phyloP scores from a whole-genome alignment of 2,797 vertebrate genomes.

The Falco berigora region DNA sequence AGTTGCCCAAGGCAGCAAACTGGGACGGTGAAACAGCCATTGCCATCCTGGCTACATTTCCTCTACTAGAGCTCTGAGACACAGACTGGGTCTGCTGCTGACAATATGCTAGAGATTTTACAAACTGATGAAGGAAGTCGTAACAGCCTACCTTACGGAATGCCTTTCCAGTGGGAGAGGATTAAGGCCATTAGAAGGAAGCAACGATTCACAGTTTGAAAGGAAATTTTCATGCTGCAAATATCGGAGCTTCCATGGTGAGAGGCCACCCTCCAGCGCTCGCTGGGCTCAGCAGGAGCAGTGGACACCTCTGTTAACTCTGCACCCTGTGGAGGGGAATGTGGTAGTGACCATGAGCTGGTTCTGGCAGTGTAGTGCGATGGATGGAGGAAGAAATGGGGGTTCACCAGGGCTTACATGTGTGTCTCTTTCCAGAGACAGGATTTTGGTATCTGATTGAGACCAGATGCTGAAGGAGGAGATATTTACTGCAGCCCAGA shows the following conservation, averaged over 20 bases:
- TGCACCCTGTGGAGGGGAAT: not conserved
- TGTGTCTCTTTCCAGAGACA: not conserved
- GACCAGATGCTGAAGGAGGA: accelerated
- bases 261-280: accelerated
- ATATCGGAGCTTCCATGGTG: not conserved
- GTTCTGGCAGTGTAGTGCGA: not conserved
- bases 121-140: not conserved
- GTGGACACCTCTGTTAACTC: not conserved
- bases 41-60: not conserved
- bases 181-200: not conserved
- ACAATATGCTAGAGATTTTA: not conserved
- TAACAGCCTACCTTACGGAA: not conserved
- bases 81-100: accelerated
- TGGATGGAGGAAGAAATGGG: not conserved
- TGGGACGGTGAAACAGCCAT: not conserved
- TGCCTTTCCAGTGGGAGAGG: not conserved
- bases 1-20: not conserved
- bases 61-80: not conserved
- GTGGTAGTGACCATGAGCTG: not conserved
- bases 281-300: accelerated
- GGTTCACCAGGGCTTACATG: not conserved
- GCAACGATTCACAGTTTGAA: not conserved
- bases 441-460: not conserved
- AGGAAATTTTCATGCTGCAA: not conserved
- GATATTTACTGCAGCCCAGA: not conserved